Conservation (phyloP, 2,113 vertebrate species). For the Salvator merianae region DNA sequence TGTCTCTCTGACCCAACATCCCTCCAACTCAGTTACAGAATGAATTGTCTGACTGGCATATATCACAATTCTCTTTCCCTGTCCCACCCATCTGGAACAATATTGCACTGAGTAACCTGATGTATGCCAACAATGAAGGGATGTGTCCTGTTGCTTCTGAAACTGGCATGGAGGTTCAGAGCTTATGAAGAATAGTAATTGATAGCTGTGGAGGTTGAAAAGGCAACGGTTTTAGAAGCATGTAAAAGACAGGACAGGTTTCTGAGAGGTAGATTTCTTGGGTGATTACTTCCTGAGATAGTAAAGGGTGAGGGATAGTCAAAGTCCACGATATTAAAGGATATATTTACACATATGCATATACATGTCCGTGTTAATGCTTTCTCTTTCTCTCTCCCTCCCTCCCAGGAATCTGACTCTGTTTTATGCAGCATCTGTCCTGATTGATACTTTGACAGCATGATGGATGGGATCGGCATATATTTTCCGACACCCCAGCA, state of each 20-base stretch:
- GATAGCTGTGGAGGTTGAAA: not conserved
- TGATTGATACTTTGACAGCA: constrained; percentile 25
- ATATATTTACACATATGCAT: too few relatives aligned
- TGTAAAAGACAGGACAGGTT: not conserved
- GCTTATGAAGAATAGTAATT: not conserved
- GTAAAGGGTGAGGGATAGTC: not conserved
- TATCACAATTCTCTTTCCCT: too few relatives aligned
- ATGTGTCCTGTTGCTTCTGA: not conserved
- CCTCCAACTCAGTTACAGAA: too few relatives aligned
- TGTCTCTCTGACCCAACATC: too few relatives aligned
- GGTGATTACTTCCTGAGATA: not conserved
- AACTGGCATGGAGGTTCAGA: not conserved
- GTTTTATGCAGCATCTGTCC: not conserved
- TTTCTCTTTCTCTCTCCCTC: not conserved
- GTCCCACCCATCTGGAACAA: too few relatives aligned
- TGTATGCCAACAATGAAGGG: not conserved
- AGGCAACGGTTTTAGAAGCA: not conserved
- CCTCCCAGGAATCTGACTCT: constrained; percentile 15
- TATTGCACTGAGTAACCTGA: too few relatives aligned
- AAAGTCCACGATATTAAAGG: too few relatives aligned
- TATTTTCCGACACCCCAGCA: constrained; percentile 29
- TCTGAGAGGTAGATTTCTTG: not conserved
- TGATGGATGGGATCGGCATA: constrained; percentile 40
- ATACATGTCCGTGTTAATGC: not conserved
- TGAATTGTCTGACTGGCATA: too few relatives aligned